Evolutionary conservation across 2,888 invertebrate species (phyloP).

Genomic region (Caenorhabditis sp.): DNA sequence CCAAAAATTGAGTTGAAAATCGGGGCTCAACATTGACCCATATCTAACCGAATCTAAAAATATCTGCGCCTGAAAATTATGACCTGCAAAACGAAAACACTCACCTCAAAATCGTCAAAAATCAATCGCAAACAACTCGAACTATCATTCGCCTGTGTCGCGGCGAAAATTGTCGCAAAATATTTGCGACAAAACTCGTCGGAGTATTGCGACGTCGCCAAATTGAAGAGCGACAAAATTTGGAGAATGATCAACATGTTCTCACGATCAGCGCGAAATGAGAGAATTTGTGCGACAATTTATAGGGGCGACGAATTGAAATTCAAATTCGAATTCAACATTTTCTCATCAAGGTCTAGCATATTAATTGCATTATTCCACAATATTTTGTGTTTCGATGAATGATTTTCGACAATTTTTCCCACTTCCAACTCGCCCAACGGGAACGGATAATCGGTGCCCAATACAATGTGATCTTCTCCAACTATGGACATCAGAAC

Average conservation of each 20-base stretch:
- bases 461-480: slow-evolving; percentile 74
- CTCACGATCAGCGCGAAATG: no score
- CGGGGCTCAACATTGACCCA: no score
- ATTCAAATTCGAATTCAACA: slow-evolving; percentile 7
- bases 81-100: no score
- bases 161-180: slow-evolving; percentile 45
- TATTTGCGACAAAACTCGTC: slow-evolving; percentile 50
- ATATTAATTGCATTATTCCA: slow-evolving; percentile 61
- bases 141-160: slow-evolving; percentile 47
- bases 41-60: no score
- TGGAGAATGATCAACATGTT: no score
- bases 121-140: slow-evolving; percentile 41
- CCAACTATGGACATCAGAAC: slow-evolving; percentile 74
- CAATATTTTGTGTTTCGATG: slow-evolving; percentile 40
- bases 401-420: slow-evolving; percentile 48
- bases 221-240: background rate
- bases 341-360: slow-evolving; percentile 48
- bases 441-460: slow-evolving; percentile 76
- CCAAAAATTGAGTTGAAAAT: no score
- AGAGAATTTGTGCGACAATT: no score
- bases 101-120: slow-evolving; percentile 43
- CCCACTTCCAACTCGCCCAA: slow-evolving; percentile 73
- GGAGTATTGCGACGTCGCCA: slow-evolving; percentile 20
- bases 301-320: background rate
- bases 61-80: no score